These are phyloP conservation scores for Clarias magur DNA, from an alignment of 2,113 vertebrate species.

Conservation along the genomic window DNA sequence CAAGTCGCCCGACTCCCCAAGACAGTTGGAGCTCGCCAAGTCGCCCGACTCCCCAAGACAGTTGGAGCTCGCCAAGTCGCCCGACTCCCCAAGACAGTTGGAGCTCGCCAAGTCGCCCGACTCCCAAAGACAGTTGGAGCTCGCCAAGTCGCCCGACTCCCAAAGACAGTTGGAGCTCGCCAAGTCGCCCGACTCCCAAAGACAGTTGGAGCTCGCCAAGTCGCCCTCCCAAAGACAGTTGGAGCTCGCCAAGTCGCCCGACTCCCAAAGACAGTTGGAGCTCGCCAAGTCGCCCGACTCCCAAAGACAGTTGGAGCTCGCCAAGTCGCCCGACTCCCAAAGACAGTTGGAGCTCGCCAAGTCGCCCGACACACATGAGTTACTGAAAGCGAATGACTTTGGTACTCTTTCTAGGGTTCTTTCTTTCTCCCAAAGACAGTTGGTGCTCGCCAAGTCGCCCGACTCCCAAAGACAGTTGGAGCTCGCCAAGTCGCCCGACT, in stretches of 20 bases:
- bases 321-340: background rate
- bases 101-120: too few species aligned
- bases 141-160: background rate
- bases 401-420: slow-evolving; percentile 16
- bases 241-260: too few species aligned
- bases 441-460: too few species aligned
- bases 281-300: too few species aligned
- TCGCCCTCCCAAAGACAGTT: too few species aligned
- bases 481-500: background rate
- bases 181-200: background rate
- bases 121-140: background rate
- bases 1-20: background rate
- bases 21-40: background rate
- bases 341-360: background rate
- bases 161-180: background rate
- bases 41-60: background rate
- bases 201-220: background rate
- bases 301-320: too few species aligned
- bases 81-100: too few species aligned
- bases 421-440: background rate
- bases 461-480: too few species aligned
- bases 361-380: background rate
- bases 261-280: too few species aligned
- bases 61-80: too few species aligned
- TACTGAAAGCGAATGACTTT: slow-evolving; percentile 39